phyloP scores from a whole-genome alignment of 2,113 vertebrate species.

The Dipodomys spectabilis region DNA sequence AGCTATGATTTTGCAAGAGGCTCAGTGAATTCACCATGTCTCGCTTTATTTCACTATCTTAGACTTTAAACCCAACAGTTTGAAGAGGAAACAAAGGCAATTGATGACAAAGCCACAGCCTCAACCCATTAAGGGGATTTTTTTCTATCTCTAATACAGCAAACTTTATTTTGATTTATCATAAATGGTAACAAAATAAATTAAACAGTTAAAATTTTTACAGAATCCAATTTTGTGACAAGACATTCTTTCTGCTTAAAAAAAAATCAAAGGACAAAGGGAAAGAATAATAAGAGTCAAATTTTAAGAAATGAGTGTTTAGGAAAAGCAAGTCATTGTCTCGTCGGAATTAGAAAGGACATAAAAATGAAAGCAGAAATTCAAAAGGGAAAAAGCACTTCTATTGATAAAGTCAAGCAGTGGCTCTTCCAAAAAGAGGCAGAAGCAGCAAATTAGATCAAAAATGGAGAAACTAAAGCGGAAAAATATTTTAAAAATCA shows the following conservation, averaged over 20 bases:
- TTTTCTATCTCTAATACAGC: background rate
- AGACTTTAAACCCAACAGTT: background rate
- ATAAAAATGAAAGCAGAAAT: slow-evolving; percentile 37
- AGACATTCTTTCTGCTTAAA: slow-evolving; percentile 22
- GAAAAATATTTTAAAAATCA: slow-evolving; percentile 50
- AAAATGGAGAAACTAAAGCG: background rate
- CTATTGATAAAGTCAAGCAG: background rate
- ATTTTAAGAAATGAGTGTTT: slow-evolving; percentile 32
- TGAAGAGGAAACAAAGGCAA: background rate
- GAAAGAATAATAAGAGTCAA: slow-evolving; percentile 33
- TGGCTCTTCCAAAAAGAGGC: background rate
- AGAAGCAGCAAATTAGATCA: slow-evolving; percentile 13
- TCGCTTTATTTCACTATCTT: background rate
- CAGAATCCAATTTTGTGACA: slow-evolving; percentile 8
- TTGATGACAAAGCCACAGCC: background rate
- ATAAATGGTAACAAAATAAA: slow-evolving; percentile 13
- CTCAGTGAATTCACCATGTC: background rate
- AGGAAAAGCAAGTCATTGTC: background rate
- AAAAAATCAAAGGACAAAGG: background rate
- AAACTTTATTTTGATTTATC: background rate
- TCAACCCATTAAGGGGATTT: background rate
- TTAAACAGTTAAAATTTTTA: background rate
- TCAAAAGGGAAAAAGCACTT: background rate
- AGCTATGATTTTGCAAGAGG: background rate
- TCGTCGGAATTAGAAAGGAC: background rate